Evolutionary conservation across 2,113 vertebrate species (phyloP).

Genomic region (Lipotes vexillifer): DNA sequence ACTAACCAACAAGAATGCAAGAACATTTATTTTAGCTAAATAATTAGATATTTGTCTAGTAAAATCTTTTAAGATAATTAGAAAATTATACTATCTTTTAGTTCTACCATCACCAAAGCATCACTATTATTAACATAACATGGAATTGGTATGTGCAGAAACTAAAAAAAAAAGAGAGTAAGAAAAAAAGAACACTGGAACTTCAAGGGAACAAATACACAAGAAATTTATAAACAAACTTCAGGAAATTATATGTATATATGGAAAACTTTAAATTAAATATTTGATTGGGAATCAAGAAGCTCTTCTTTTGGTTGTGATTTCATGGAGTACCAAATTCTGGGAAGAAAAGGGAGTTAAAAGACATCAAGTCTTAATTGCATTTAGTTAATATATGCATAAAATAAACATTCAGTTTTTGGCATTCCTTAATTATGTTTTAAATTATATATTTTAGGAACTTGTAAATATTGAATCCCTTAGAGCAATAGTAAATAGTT

Average conservation of each 20-base stretch:
- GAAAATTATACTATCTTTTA: neutral
- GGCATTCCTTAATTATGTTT: neutral
- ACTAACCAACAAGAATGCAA: neutral
- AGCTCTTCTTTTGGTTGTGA: neutral
- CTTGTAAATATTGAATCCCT: neutral
- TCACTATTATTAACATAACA: neutral
- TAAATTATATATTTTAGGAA: neutral
- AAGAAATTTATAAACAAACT: neutral
- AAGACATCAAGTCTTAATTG: neutral
- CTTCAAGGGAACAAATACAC: neutral
- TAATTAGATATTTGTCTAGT: neutral
- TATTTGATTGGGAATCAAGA: neutral
- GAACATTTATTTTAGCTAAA: neutral
- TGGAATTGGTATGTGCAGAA: neutral
- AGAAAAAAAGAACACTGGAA: neutral
- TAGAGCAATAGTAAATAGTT: conserved; percentile 40
- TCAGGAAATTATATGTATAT: neutral
- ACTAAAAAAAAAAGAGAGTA: neutral
- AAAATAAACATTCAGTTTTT: conserved; percentile 15
- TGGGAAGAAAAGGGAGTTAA: neutral
- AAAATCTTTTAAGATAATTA: neutral
- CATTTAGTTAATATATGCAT: neutral
- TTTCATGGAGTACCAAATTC: neutral
- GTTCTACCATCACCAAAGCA: neutral
- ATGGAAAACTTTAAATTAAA: neutral